Evolutionary conservation across 2,113 vertebrate genomes (phyloP), one percentile per base, ranked within the genome.

Genomic region (Sitta europaea): DNA sequence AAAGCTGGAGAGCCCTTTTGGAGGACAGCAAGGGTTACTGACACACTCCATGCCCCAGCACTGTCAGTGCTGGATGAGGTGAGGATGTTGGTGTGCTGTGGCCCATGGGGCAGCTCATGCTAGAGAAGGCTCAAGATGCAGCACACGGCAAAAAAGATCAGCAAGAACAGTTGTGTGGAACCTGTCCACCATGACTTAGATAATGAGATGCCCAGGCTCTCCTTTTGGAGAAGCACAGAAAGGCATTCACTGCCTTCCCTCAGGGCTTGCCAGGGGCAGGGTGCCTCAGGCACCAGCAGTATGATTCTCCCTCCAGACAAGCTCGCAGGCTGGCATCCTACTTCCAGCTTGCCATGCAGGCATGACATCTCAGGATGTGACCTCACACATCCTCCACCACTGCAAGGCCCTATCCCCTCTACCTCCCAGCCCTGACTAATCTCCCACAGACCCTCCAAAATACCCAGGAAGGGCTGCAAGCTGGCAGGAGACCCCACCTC

Each of bases 301-400:
- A 21, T 1, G 0, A 43, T 29, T 35, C n/a, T 27, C n/a, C 21
- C 35, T 33, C 8, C 2, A 1, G 2, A 50, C 7, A 15, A 71
- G 24, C 7, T 70, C 0, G 0, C 22, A 78, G 33, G 28, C 43
- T 7, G 0, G 31, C 8, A 8, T 79, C 29, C 9, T 0, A 0
- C 20, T 86, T 71, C 33, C 43, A 71, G 23, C 25, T 33, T 27
- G 11, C 61, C 2, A 3, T n/a, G 53, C 11, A 28, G 10, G 13
- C 1, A 3, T 7, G 3, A 11, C 6, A 22, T 67, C 45, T 68
- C 72, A 29, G 14, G n/a, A 28, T 14, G 6, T 5, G 2, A 18
- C 53, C n/a, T 76, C 8, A 2, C 28, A 31, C n/a, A 35, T 33
- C 22, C 24, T 68, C 29, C 16, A 35, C 43, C 33, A 71, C 20